phyloP scores from a whole-genome alignment of 1,140 invertebrate species.

The Goniozus legneri region DNA sequence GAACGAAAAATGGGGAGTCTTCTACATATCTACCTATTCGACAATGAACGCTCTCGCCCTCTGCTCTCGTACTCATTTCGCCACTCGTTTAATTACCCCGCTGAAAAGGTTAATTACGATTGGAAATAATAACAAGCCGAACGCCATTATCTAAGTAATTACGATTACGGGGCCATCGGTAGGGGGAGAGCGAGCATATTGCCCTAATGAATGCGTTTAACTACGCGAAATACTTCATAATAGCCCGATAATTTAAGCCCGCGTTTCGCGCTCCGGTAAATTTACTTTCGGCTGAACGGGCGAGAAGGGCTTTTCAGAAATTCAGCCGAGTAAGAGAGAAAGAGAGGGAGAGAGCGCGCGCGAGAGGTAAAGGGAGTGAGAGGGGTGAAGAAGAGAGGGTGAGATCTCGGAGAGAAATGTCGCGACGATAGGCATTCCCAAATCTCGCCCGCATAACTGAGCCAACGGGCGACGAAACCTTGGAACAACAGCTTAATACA shows the following conservation, averaged over 20 bases:
- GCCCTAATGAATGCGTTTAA: no score
- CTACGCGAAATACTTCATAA: no score
- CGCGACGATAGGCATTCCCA: no score
- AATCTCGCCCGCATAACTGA: no score
- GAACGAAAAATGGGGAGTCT: conserved; percentile 15
- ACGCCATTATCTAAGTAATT: conserved; percentile 20
- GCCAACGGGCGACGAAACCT: no score
- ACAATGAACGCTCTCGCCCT: no score
- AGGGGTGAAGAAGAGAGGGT: no score
- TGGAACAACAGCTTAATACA: no score
- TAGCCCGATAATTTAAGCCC: no score
- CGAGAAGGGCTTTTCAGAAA: conserved; percentile 10
- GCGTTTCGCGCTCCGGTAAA: conserved; percentile 5
- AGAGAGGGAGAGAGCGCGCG: neutral
- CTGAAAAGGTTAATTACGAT: conserved; percentile 40
- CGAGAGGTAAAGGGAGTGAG: no score
- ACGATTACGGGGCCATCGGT: conserved; percentile 15
- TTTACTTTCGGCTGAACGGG: neutral
- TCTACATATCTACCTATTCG: conserved; percentile 1
- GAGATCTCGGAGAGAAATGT: no score
- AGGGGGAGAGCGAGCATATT: no score
- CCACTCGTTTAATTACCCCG: conserved; percentile 34
- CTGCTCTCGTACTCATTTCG: conserved; percentile 13
- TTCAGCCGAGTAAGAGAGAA: conserved; percentile 4
- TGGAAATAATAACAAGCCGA: conserved; percentile 32